Conservation (phyloP, 2,113 vertebrate species). For the Aramus guarauna region DNA sequence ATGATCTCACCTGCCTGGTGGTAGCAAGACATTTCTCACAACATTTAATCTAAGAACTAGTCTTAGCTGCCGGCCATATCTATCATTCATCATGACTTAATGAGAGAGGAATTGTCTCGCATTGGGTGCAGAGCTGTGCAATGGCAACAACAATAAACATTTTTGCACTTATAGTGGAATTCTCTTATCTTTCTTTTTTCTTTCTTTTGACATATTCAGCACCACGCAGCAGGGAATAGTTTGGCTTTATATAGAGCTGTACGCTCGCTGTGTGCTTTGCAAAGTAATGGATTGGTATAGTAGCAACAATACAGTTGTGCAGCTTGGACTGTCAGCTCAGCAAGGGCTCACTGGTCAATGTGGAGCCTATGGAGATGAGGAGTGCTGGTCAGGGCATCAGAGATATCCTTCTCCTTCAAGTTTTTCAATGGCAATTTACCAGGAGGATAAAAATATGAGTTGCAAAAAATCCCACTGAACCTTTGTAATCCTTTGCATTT, state of each 20-base stretch:
- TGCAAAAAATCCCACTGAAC: not conserved
- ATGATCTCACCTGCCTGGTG: constrained; percentile 59
- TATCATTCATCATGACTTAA: constrained; percentile 47
- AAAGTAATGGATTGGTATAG: not conserved
- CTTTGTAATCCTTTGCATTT: not conserved
- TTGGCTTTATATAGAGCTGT: not conserved
- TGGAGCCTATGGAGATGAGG: not conserved
- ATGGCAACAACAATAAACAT: not conserved
- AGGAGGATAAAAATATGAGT: not conserved
- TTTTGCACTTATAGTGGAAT: constrained; percentile 22
- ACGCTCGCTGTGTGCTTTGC: not conserved
- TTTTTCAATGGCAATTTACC: not conserved
- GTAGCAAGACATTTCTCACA: constrained; percentile 51
- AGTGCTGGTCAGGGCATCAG: not conserved
- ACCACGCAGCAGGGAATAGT: not conserved
- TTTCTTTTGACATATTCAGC: constrained; percentile 19
- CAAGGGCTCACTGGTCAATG: not conserved
- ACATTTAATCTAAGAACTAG: constrained; percentile 46
- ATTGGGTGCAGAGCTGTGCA: not conserved
- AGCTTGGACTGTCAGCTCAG: not conserved
- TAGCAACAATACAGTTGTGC: not conserved
- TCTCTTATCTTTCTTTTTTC: not conserved
- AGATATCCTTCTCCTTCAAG: not conserved
- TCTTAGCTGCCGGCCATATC: constrained; percentile 29
- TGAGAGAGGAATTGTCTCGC: constrained; percentile 16